Evolutionary conservation across 2,888 invertebrate species (phyloP).

Genomic region (Synanthedon formicaeformis): DNA sequence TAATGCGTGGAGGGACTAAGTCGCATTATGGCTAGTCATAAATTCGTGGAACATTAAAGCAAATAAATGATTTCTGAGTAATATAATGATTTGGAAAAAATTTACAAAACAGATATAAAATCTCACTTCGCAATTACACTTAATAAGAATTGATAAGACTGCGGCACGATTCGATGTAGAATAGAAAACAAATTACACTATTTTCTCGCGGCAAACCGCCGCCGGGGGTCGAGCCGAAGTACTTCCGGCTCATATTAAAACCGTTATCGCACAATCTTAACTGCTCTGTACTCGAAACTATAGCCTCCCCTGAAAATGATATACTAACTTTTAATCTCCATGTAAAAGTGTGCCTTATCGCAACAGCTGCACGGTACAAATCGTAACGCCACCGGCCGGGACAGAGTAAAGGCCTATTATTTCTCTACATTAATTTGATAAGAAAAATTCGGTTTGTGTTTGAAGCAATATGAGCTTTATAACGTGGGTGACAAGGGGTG

Average conservation of each 20-base stretch:
- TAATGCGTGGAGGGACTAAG: no score
- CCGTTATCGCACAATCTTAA: slow-evolving; percentile 64
- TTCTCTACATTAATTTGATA: slow-evolving; percentile 65
- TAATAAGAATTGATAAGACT: background rate
- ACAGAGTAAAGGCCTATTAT: slow-evolving; percentile 33
- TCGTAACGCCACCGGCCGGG: slow-evolving; percentile 9
- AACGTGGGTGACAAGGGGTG: slow-evolving; percentile 7
- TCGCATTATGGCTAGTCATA: no score
- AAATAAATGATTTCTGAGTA: no score
- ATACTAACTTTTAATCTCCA: slow-evolving; percentile 34
- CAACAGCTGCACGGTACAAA: slow-evolving; percentile 16
- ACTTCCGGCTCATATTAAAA: slow-evolving; percentile 68
- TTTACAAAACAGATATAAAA: no score
- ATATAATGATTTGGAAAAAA: no score
- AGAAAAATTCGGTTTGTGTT: slow-evolving; percentile 35
- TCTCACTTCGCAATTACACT: background rate
- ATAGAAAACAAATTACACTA: slow-evolving; percentile 45
- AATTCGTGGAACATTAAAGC: no score
- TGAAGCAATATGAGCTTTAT: slow-evolving; percentile 29
- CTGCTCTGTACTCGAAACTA: slow-evolving; percentile 64
- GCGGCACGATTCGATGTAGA: slow-evolving; percentile 11
- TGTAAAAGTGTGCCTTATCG: slow-evolving; percentile 29
- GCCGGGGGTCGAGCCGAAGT: slow-evolving; percentile 31
- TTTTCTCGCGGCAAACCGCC: slow-evolving; percentile 35
- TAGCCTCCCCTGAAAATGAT: slow-evolving; percentile 56